Conservation (phyloP, 2,888 invertebrate species). For the Mimas tiliae region DNA sequence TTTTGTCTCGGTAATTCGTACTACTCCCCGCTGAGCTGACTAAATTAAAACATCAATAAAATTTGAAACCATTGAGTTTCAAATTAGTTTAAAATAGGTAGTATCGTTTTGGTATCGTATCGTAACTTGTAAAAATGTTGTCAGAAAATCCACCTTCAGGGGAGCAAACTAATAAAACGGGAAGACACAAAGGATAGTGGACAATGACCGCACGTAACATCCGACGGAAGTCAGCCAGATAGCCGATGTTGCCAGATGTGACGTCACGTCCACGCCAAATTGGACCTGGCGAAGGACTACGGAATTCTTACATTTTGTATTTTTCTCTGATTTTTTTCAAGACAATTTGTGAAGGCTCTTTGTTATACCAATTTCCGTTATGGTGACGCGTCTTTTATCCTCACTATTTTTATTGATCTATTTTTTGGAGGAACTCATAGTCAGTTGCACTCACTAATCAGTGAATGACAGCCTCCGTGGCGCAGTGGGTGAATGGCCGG, state of each 20-base stretch:
- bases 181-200: slow-evolving; percentile 55
- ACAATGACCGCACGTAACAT: slow-evolving; percentile 61
- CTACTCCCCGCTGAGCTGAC: no score
- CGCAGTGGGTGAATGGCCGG: no score
- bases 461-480: no score
- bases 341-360: not conserved
- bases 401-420: no score
- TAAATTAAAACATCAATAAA: no score
- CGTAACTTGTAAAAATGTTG: slow-evolving; percentile 33
- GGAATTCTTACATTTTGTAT: slow-evolving; percentile 13
- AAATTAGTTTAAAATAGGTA: not conserved
- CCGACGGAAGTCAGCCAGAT: slow-evolving; percentile 51
- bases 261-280: slow-evolving; percentile 38
- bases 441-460: no score
- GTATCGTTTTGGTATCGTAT: slow-evolving; percentile 29
- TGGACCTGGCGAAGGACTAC: not conserved
- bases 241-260: slow-evolving; percentile 52
- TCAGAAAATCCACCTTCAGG: slow-evolving; percentile 40
- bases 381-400: not conserved
- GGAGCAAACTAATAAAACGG: slow-evolving; percentile 65
- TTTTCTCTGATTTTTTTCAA: slow-evolving; percentile 12
- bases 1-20: no score
- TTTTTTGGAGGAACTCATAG: no score
- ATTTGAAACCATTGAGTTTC: no score
- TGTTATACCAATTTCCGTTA: not conserved